Evolutionary conservation across 1,140 invertebrate species (phyloP).

Genomic region (Ooceraea biroi): DNA sequence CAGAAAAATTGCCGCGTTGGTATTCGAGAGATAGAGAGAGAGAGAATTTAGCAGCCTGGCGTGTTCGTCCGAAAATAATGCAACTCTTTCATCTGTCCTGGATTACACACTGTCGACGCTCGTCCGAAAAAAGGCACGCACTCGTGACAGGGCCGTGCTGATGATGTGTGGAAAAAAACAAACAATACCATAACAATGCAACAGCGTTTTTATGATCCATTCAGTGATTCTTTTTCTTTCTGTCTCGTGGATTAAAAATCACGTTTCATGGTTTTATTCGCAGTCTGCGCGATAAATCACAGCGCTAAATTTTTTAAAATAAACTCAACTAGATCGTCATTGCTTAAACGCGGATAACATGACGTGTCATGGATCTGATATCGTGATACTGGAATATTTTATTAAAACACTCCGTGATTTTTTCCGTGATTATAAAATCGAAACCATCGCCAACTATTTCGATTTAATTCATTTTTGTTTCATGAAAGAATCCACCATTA

Average conservation of each 20-base stretch:
- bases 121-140: constrained; percentile 61
- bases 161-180: constrained; percentile 51
- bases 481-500: background rate
- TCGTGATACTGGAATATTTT: constrained; percentile 10
- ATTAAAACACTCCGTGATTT: background rate
- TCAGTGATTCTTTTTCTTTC: constrained; percentile 51
- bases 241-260: constrained; percentile 57
- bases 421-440: background rate
- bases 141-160: constrained; percentile 43
- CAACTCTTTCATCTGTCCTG: constrained; percentile 59
- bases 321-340: constrained; percentile 30
- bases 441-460: background rate
- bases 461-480: constrained; percentile 16
- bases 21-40: constrained; percentile 56
- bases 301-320: constrained; percentile 41
- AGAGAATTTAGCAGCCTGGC: constrained; percentile 54
- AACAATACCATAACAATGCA: constrained; percentile 58
- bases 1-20: constrained; percentile 55
- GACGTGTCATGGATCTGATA: background rate
- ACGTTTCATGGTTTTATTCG: constrained; percentile 47
- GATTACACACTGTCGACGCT: constrained; percentile 58
- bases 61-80: constrained; percentile 61
- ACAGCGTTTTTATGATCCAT: constrained; percentile 58
- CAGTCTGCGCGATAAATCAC: constrained; percentile 29
- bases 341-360: background rate